Evolutionary conservation across 2,888 invertebrate genomes (phyloP), one percentile per base, ranked within the genome.

Genomic region (Platerodrilus igneus): DNA sequence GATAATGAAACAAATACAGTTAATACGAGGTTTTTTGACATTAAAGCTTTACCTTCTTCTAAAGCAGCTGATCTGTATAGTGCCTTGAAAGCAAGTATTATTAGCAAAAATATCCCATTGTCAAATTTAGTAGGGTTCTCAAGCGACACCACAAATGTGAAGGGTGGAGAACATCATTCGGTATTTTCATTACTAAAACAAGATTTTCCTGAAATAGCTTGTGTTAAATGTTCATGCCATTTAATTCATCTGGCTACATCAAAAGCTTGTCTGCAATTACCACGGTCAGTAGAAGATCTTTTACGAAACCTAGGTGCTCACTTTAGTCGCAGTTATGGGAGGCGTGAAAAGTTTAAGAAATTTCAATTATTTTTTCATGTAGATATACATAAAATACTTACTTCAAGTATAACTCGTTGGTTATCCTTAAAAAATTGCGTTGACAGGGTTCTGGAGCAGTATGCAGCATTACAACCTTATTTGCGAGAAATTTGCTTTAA

Each of bases 401-500:
- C 35, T 3, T 45, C 51, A 13, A 25, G 44, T 5, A 17, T 25
- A 21, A 62, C 60, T 18, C 40, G 60, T 20, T 64, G 60, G 61
- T 49, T 63, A 4, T 63, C 59, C 6, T 9, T 59, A 18, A 57
- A 64, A 51, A 45, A 41, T 7, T 61, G 58, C 49, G 57, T 62
- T 3, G 56, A 60, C 37, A 45, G 63, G 23, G 51, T 60, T 8
- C 42, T 63, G n/a, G 60, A 62, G 39, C 60, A 63, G 39, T 62
- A 57, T 51, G 37, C 41, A 21, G 52, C 56, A 11, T 35, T 64
- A 4, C 42, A 52, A 40, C 52, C 45, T 4, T 62, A 63, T 41
- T 54, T 59, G 6, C 48, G 22, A 27, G 40, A 52, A 39, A 4
- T 31, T 15, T 48, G 53, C 3, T 58, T 56, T 40, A 18, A 39